Percentiles rank a stretch among this genome's conserved stretches.
These are phyloP conservation scores for Noctua fimbriata DNA, from an alignment of 2,888 invertebrate species.

Conservation along the genomic window DNA sequence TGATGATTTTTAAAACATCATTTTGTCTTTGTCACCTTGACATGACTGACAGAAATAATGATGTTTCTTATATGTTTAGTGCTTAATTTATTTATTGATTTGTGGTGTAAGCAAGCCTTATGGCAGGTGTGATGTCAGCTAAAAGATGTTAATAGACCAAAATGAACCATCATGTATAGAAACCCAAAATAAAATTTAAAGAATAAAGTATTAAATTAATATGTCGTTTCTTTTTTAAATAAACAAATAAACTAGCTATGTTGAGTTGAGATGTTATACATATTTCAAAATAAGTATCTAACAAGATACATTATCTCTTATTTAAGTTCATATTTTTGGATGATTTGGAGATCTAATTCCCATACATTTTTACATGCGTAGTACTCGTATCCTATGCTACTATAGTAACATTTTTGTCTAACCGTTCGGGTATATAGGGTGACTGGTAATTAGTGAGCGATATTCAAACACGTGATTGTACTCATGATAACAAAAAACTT, in stretches of 20 bases:
- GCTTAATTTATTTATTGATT: not conserved
- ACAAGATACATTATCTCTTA: not conserved
- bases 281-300: not conserved
- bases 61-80: not conserved
- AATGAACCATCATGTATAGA: conserved; percentile 8
- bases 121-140: not conserved
- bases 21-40: not conserved
- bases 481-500: too few relatives aligned
- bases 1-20: not conserved
- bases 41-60: too few relatives aligned
- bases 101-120: not conserved
- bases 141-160: not conserved
- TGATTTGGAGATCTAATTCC: conserved; percentile 5
- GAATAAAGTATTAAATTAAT: conserved; percentile 38
- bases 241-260: conserved; percentile 35
- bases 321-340: not conserved
- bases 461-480: too few relatives aligned
- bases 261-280: conserved; percentile 35
- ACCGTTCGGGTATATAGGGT: too few relatives aligned
- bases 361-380: not conserved
- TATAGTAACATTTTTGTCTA: not conserved
- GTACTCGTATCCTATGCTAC: not conserved
- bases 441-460: too few relatives aligned
- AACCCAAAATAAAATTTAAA: conserved; percentile 7
- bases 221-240: conserved; percentile 18